Evolutionary conservation across 1,140 invertebrate genomes (phyloP), one percentile per base, ranked within the genome.

Genomic region (Amphibalanus amphitrite): DNA sequence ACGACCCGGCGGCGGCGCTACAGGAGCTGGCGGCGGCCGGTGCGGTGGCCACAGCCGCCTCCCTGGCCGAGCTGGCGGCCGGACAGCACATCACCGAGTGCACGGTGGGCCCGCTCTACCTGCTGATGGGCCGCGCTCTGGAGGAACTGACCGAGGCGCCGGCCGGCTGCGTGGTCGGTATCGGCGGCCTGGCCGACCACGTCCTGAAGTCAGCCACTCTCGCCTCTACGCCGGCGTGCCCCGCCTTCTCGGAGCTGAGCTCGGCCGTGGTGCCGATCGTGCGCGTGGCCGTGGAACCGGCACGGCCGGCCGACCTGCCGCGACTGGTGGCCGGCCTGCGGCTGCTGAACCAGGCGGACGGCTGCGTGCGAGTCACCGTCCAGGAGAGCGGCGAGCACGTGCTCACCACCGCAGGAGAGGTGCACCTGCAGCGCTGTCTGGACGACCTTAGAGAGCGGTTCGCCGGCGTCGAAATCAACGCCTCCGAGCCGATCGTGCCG

Each of bases 311-410:
- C 69, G 90, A 96, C 76, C 82, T 97, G 79, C 83, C 88, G 64
- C 85, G 89, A 74, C 79, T 99, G n/a, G 84, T 92, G 0, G 85
- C 87, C 78, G 95, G 87, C 4, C 80, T 96, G 33, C 86, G 87
- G 75, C 79, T 94, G 29, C 80, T 96, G 26, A 93, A 94, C 80
- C 92, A 97, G 81, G 91, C 95, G 0, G 72, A 79, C 74, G 71
- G 78, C 74, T 74, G 77, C 72, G 77, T 78, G 13, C 77, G 77
- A 72, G 76, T 78, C 30, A 82, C 90, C 13, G 82, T 96, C 20
- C 92, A 96, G 82, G 91, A 97, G 77, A 95, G 88, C 15, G 97
- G 97, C 0, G 95, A 99, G 80, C 89, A 97, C 78, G 91, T 99
- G 0, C 82, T 99, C n/a, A 86, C 93, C 4, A 97, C 96, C 0